These are phyloP conservation scores for Budorcas taxicolor DNA, from an alignment of 2,113 vertebrate genomes.

Conservation along the genomic window DNA sequence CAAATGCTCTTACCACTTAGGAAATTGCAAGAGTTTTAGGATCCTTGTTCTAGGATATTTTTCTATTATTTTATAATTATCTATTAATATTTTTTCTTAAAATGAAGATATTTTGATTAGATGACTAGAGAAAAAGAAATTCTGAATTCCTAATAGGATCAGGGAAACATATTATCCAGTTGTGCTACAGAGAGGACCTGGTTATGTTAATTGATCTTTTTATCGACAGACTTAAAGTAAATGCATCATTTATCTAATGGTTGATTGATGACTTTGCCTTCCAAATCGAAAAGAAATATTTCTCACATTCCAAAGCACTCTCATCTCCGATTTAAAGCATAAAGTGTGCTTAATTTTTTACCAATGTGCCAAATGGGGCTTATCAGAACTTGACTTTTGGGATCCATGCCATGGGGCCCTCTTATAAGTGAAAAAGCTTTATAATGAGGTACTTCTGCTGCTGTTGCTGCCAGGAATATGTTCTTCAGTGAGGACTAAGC, in stretches of 20 bases:
- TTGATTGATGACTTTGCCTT: not conserved
- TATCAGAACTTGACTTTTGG: not conserved
- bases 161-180: not conserved
- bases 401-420: not conserved
- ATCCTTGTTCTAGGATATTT: not conserved
- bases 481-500: not conserved
- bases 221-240: constrained; percentile 5
- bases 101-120: not conserved
- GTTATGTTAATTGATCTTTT: constrained; percentile 1
- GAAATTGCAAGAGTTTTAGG: not conserved
- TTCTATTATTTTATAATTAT: not conserved
- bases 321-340: not conserved
- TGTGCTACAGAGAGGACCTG: not conserved
- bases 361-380: not conserved
- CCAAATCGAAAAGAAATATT: not conserved
- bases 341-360: not conserved
- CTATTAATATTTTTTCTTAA: not conserved
- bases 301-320: not conserved
- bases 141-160: not conserved
- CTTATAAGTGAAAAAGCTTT: constrained; percentile 15
- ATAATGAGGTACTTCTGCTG: not conserved
- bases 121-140: not conserved
- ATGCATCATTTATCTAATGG: not conserved
- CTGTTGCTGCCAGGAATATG: not conserved
- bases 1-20: not conserved